Percentiles rank a stretch among this genome's conserved stretches.
Evolutionary conservation across 2,797 vertebrate species (phyloP).

Genomic region (Taenioides sp.): DNA sequence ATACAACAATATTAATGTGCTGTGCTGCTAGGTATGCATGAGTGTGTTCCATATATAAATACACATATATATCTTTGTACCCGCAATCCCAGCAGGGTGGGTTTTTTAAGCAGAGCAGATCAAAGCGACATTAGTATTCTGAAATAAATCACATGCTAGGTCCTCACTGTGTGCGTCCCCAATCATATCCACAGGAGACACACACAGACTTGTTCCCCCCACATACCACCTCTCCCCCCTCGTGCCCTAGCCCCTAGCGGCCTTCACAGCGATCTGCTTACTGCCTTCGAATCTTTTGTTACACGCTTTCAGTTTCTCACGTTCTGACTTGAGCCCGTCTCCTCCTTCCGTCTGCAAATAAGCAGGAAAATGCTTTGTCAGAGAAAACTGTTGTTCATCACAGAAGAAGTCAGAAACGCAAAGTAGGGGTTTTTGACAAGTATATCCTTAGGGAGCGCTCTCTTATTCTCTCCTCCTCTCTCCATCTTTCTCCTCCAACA

Average conservation of each 20-base stretch:
- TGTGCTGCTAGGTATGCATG: slow-evolving; percentile 39
- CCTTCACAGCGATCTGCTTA: slow-evolving; percentile 71
- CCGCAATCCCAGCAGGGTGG: slow-evolving; percentile 63
- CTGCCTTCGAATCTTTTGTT: slow-evolving; percentile 71
- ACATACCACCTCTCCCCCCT: not conserved
- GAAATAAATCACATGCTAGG: slow-evolving; percentile 76
- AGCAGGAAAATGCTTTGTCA: slow-evolving; percentile 75
- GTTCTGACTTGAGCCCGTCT: slow-evolving; percentile 62
- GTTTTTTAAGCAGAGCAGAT: slow-evolving; percentile 70
- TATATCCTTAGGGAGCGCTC: slow-evolving; percentile 63
- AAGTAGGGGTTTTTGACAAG: slow-evolving; percentile 73
- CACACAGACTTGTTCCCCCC: slow-evolving; percentile 30
- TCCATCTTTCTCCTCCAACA: slow-evolving; percentile 30
- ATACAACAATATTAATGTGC: slow-evolving; percentile 55
- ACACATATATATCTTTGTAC: slow-evolving; percentile 54
- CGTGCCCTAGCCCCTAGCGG: slow-evolving; percentile 57
- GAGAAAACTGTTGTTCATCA: slow-evolving; percentile 69
- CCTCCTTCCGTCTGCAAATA: slow-evolving; percentile 70
- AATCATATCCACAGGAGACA: slow-evolving; percentile 67
- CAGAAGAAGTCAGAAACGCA: slow-evolving; percentile 69
- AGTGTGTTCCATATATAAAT: slow-evolving; percentile 41
- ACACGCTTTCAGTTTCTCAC: slow-evolving; percentile 67
- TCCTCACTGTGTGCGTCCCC: slow-evolving; percentile 66
- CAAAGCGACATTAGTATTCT: slow-evolving; percentile 80
- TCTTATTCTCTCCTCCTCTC: slow-evolving; percentile 34